Base-by-base conservation (phyloP, 2,888 invertebrate genomes). In the Drosophila maculinotata region DNA sequence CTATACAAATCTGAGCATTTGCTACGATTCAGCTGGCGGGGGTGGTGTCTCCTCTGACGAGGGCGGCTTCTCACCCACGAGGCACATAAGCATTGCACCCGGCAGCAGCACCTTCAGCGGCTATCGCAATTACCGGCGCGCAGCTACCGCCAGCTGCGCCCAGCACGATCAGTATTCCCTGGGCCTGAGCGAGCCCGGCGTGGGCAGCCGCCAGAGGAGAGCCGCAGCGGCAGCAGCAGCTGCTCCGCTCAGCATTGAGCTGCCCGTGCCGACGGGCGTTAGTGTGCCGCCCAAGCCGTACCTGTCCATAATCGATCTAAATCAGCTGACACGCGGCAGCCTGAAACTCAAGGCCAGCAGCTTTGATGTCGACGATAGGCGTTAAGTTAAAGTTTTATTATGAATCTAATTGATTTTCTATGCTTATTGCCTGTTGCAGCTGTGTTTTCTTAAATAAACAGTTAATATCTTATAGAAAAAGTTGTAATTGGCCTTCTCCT, bases 301-400 rank as follows among this genome's bases (percentile, higher is more conserved):
- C 84, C 92, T 95, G 66, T 94, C 95, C 23, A 95, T 95, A 78
- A 95, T 95, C 70, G 95, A 95, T 92, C 94, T 95, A 88, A 95
- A 95, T 92, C 93, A 94, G 90, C 93, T 95, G 87, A 94, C 94
- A 5, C 92, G 93, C 49, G 93, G 93, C 30, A 93, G 94, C 56
- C 90, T 94, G 44, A 93, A 93, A 31, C 54, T 85, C 1, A 85
- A 87, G 20, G 62, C 85, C 14, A 83, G 35, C 12, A 84, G 83
- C 38, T 86, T 84, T 12, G 83, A 84, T 42, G 69, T 63, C 6
- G 66, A 81, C 25, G 81, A 81, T 20, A 65, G 81, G 17, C 74
- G 81, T n/a, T 86, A 75, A 38, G 9, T 68, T 39, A 6, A 30
- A 30, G n/a, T 39, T 36, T 10, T 52, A 52, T 38, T 49, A 23